Evolutionary conservation across 2,113 vertebrate genomes (phyloP).

Genomic region (Clarias batrachus): DNA sequence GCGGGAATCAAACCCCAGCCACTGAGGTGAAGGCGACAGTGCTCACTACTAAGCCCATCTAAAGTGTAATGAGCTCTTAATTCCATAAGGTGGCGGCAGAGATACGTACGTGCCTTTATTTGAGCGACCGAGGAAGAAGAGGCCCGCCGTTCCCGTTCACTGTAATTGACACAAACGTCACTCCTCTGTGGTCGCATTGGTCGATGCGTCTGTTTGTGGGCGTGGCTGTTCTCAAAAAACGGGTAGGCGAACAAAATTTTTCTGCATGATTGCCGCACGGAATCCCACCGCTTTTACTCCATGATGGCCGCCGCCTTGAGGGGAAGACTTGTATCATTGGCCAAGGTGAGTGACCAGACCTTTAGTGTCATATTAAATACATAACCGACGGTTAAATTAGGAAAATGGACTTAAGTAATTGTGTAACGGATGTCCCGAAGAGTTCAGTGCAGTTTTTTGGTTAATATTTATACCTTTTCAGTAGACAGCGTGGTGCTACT

Average conservation of each 20-base stretch:
- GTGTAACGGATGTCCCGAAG: neutral
- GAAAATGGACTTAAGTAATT: neutral
- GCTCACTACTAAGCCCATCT: too few species aligned
- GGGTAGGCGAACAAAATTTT: neutral
- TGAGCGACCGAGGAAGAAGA: neutral
- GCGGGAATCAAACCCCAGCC: too few species aligned
- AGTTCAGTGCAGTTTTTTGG: neutral
- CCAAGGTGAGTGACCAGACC: constrained; percentile 68
- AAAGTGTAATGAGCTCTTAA: neutral
- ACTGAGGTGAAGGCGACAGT: too few species aligned
- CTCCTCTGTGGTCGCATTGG: neutral
- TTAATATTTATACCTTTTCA: neutral
- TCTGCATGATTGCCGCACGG: neutral
- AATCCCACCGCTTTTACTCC: neutral
- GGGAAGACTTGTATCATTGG: constrained; percentile 67
- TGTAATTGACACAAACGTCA: too few species aligned
- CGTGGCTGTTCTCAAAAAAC: neutral
- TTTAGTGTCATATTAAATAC: neutral
- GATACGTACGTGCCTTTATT: neutral
- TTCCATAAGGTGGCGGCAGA: neutral
- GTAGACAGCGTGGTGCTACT: neutral
- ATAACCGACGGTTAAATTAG: neutral
- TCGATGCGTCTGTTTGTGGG: neutral
- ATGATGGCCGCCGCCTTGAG: constrained; percentile 72
- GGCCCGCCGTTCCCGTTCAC: too few species aligned